Base-by-base conservation (phyloP, 2,797 vertebrate genomes). In the Sebastes wilsoni region DNA sequence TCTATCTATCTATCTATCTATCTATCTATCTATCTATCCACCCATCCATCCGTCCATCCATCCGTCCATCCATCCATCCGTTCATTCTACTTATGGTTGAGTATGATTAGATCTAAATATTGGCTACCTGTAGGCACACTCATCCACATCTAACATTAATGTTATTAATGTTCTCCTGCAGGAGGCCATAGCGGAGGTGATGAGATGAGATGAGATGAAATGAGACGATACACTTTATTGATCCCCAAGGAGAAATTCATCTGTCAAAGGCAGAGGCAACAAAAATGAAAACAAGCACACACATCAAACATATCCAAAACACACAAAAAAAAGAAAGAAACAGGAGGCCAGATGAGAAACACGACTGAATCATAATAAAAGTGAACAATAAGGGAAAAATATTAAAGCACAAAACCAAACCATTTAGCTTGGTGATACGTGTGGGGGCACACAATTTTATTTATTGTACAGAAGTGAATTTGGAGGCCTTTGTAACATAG, bases 181-280 rank as follows among this genome's bases (percentile, higher is more conserved):
- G 89, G 73, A 90, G 85, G 70, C 87, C 87, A 87, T 64, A 73
- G 77, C 83, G n/a, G 75, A 86, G 84, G 78, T 90, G 89, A 52
- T 52, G 49, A 52, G 49, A 91, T 89, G 83, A 87, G 88, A 90
- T 92, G 86, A 92, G 89, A 93, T 94, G 79, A 91, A 84, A 93
- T 93, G 90, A 91, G 83, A 92, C 66, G 83, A 91, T 88, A 89
- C 82, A 81, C 72, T 89, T 92, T 94, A 92, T 91, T 91, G 87
- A 92, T 93, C 88, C 90, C 91, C 76, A 82, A 89, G 86, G 92
- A 82, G 79, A 88, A 82, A 93, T 89, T 64, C 74, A 87, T 93
- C 82, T 79, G 86, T 89, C 90, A 88, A 64, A 87, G 77, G 71
- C 75, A 89, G 81, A 59, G 64, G 59, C 69, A 83, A 84, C 74